Conservation (phyloP, 2,888 invertebrate genomes). For the Schizotus pectinicornis region DNA sequence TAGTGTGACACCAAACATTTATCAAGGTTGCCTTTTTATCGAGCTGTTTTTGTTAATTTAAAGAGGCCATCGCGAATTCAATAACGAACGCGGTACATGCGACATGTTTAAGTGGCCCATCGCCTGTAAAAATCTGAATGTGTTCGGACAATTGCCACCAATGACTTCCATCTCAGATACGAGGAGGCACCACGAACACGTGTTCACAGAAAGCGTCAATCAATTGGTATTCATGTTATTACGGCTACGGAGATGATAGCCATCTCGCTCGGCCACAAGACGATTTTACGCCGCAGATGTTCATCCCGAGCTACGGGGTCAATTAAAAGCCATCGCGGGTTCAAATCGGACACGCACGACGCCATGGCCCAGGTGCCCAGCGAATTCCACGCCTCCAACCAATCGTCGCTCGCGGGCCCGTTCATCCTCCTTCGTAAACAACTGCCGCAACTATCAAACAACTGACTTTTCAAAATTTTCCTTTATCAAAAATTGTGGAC, state of each 20-base stretch:
- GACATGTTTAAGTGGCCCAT: neutral
- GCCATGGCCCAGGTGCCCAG: too few relatives aligned
- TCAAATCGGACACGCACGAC: slow-evolving; percentile 10
- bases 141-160: neutral
- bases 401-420: too few relatives aligned
- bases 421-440: too few relatives aligned
- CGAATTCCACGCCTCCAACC: too few relatives aligned
- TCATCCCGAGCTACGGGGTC: slow-evolving; percentile 16
- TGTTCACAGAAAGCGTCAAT: slow-evolving; percentile 19
- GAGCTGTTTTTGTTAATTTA: neutral
- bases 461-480: too few relatives aligned
- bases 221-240: slow-evolving; percentile 19
- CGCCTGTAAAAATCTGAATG: neutral
- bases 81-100: too few relatives aligned
- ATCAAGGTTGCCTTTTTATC: slow-evolving; percentile 24
- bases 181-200: slow-evolving; percentile 2
- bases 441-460: too few relatives aligned
- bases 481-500: too few relatives aligned
- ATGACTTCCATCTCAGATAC: too few relatives aligned
- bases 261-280: slow-evolving; percentile 7
- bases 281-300: slow-evolving; percentile 20
- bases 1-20: slow-evolving; percentile 9
- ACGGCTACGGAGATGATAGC: slow-evolving; percentile 6
- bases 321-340: slow-evolving; percentile 18
- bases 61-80: too few relatives aligned